Evolutionary conservation across 2,797 vertebrate genomes (phyloP).

Genomic region (Acipenser oxyrinchus): DNA sequence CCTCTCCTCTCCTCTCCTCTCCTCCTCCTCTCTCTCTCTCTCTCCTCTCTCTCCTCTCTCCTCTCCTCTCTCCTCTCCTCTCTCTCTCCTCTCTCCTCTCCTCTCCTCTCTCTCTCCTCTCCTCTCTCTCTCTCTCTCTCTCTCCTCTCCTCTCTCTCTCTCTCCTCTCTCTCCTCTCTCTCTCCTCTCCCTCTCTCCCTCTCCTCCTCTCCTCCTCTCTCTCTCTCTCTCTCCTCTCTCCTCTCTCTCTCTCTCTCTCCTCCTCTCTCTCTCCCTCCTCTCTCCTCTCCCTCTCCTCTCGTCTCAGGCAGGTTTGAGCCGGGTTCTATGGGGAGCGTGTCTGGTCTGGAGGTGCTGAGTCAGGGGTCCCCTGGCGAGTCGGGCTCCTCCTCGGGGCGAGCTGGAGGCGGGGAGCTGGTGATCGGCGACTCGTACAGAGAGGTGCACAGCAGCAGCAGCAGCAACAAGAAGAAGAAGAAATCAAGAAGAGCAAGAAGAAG

Average conservation of each 20-base stretch:
- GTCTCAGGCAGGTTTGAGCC: slow-evolving; percentile 51
- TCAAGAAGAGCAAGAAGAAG: slow-evolving; percentile 98
- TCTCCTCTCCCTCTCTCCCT: too few species aligned
- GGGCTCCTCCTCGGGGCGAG: slow-evolving; percentile 82
- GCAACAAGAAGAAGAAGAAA: slow-evolving; percentile 85
- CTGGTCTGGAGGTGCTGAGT: slow-evolving; percentile 26
- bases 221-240: too few species aligned
- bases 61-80: not conserved
- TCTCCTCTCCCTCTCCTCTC: not conserved
- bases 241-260: not conserved
- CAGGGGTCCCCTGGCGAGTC: slow-evolving; percentile 52
- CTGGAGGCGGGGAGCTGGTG: slow-evolving; percentile 87
- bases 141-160: not conserved
- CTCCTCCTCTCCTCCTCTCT: too few species aligned
- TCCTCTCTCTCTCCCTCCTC: not conserved
- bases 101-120: not conserved
- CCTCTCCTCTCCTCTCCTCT: not conserved
- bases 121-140: not conserved
- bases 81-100: not conserved
- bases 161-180: fast-evolving
- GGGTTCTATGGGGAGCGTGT: slow-evolving; percentile 15
- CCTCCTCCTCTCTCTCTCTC: not conserved
- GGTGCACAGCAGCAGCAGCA: slow-evolving; percentile 45
- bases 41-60: not conserved
- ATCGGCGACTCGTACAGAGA: slow-evolving; percentile 90